phyloP scores from a whole-genome alignment of 2,888 invertebrate species.

The Drosophila mimica region DNA sequence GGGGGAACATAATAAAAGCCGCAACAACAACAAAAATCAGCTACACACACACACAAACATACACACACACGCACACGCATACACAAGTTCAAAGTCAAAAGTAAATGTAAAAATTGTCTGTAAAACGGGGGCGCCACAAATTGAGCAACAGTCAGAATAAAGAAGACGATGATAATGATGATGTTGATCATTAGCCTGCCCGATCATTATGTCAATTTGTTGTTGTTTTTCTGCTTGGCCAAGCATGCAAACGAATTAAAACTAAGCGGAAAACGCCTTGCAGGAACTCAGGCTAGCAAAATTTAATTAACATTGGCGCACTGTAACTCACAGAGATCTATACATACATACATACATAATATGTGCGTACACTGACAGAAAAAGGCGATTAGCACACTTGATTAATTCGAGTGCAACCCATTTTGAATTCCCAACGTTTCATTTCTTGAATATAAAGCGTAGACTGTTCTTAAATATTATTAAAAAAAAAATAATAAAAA shows the following conservation, averaged over 20 bases:
- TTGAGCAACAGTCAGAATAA: slow-evolving; percentile 35
- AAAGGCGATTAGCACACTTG: not conserved
- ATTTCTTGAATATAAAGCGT: not conserved
- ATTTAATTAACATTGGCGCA: slow-evolving; percentile 71
- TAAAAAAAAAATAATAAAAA: not conserved
- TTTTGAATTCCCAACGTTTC: not conserved
- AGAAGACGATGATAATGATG: slow-evolving; percentile 27
- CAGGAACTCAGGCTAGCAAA: slow-evolving; percentile 51
- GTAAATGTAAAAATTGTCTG: slow-evolving; percentile 38
- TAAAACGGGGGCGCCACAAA: slow-evolving; percentile 56
- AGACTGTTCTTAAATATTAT: not conserved
- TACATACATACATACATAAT: not conserved
- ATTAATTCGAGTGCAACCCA: not conserved
- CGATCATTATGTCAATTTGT: slow-evolving; percentile 72
- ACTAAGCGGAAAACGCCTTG: slow-evolving; percentile 45
- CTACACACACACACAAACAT: slow-evolving; percentile 3
- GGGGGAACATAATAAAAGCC: slow-evolving; percentile 10
- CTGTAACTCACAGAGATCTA: slow-evolving; percentile 9
- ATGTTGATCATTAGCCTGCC: slow-evolving; percentile 39
- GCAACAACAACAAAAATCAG: slow-evolving; percentile 14
- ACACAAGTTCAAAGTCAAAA: slow-evolving; percentile 65
- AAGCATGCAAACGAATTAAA: slow-evolving; percentile 78
- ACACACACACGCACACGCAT: slow-evolving; percentile 1
- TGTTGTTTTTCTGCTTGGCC: slow-evolving; percentile 73
- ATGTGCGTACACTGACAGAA: not conserved